These are phyloP conservation scores for Proisotoma minuta DNA, from an alignment of 2,888 invertebrate species.

Conservation along the genomic window DNA sequence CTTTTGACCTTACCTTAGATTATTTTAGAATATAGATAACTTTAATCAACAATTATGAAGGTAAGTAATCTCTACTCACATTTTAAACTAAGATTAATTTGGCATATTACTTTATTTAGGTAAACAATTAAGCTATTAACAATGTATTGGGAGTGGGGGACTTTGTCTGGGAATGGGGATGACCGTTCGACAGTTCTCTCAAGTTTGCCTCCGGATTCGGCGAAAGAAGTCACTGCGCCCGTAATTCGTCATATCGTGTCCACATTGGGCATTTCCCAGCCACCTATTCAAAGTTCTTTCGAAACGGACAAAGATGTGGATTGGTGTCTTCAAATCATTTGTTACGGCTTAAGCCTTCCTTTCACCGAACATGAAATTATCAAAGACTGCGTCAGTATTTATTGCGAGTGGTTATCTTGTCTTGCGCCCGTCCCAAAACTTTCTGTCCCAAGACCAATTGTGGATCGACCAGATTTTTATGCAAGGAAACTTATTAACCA, in stretches of 20 bases:
- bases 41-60: no score
- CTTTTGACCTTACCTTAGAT: no score
- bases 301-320: conserved; percentile 69
- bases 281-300: conserved; percentile 76
- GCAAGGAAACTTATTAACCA: conserved; percentile 80
- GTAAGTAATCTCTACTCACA: no score
- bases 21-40: no score
- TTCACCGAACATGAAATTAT: conserved; percentile 88
- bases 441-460: conserved; percentile 81
- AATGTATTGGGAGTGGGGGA: conserved; percentile 85
- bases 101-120: no score
- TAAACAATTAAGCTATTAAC: no score
- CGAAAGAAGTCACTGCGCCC: conserved; percentile 73
- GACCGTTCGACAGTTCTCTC: conserved; percentile 68
- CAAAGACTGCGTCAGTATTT: conserved; percentile 91
- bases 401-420: conserved; percentile 93
- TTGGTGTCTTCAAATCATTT: conserved; percentile 70
- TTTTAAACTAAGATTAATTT: no score
- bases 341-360: conserved; percentile 85
- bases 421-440: conserved; percentile 76
- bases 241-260: conserved; percentile 72
- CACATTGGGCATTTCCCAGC: conserved; percentile 66
- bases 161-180: conserved; percentile 57
- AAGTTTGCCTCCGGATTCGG: conserved; percentile 67
- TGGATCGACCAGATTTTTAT: conserved; percentile 83